Evolutionary conservation across 2,888 invertebrate species (phyloP).

Genomic region (Dione juno): DNA sequence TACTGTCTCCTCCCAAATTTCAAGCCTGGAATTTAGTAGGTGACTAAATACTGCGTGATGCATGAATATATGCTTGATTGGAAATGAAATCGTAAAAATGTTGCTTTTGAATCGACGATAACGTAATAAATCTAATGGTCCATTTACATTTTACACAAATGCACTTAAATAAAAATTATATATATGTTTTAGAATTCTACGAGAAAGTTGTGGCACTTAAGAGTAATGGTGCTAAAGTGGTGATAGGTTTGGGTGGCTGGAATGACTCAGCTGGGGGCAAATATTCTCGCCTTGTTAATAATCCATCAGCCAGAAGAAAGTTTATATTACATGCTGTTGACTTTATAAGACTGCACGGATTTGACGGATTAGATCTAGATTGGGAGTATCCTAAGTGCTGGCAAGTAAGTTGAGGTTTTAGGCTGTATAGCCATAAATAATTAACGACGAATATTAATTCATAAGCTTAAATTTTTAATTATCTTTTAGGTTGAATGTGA

Average conservation of each 20-base stretch:
- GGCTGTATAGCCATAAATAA: too few species aligned
- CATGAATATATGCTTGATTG: background rate
- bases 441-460: too few species aligned
- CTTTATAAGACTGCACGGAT: slow-evolving; percentile 90
- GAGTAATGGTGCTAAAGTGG: slow-evolving; percentile 89
- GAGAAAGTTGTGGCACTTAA: slow-evolving; percentile 91
- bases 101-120: background rate
- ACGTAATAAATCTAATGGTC: background rate
- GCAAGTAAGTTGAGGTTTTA: slow-evolving; percentile 83
- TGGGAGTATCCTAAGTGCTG: slow-evolving; percentile 98
- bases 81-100: too few species aligned
- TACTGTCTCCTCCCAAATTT: background rate
- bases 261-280: slow-evolving; percentile 96
- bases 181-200: slow-evolving; percentile 87
- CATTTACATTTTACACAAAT: too few species aligned
- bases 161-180: background rate
- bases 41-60: background rate
- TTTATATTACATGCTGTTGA: slow-evolving; percentile 90
- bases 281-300: slow-evolving; percentile 92
- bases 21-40: background rate
- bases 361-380: slow-evolving; percentile 95
- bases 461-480: too few species aligned
- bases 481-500: slow-evolving; percentile 88
- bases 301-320: slow-evolving; percentile 86
- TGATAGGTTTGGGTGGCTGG: slow-evolving; percentile 97